Evolutionary conservation across 2,113 vertebrate genomes (phyloP), one percentile per base, ranked within the genome.

Genomic region (Melanotaenia duboulayi): DNA sequence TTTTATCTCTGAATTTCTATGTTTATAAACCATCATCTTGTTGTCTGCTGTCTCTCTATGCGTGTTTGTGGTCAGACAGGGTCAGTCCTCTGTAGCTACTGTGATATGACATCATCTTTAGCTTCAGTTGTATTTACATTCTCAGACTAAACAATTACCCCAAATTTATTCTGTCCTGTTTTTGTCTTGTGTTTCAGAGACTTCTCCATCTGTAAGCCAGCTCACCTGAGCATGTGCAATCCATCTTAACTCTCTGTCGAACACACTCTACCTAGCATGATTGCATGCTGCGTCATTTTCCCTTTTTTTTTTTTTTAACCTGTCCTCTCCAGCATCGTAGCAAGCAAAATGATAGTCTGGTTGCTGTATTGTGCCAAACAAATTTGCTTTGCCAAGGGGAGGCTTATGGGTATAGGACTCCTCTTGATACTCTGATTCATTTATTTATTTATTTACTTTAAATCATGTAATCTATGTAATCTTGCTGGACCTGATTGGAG

Each of bases 101-200:
- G 40, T 44, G 16, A 24, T 7, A 57, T 11, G 19, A 51, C 62
- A 23, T 49, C 32, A 5, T 20, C 28, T 51, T 67, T 49, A 52
- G 12, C 48, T 39, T 52, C 5, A 19, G 46, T 20, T 28, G 48
- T 22, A 65, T 28, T 51, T 51, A 28, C 14, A 17, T n/a, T 50
- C 49, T 64, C 62, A 50, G 44, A 23, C 25, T n/a, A 23, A 64
- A 64, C n/a, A 22, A n/a, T 55, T 37, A 51, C 16, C 46, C 10
- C n/a, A 65, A 51, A 20, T 65, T 17, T 67, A 28, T 44, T 61
- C 59, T 3, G 4, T 3, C 44, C 14, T 46, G 23, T 25, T 17
- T 25, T 65, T 22, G 40, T 50, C 12, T 16, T 23, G 62, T 39
- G 62, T 20, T 65, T 50, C 20, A 65, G 62, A 65, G 48, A 42